Conservation (phyloP, 2,888 invertebrate genomes). For the Eurytoma adleriae region DNA sequence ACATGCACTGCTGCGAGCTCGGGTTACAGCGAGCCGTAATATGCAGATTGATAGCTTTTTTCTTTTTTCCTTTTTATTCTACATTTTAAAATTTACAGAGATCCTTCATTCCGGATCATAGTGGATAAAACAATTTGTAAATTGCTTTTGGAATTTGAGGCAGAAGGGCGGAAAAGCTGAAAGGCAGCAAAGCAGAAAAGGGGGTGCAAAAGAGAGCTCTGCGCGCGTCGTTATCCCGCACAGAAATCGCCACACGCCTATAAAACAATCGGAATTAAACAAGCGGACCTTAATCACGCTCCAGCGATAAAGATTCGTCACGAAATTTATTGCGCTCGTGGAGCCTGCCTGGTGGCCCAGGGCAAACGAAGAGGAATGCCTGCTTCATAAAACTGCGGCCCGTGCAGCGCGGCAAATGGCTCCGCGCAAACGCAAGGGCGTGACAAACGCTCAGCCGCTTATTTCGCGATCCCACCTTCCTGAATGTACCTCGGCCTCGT, state of each 20-base stretch:
- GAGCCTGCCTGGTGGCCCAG: constrained; percentile 21
- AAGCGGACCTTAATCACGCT: constrained; percentile 61
- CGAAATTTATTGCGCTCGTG: constrained; percentile 58
- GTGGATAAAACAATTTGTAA: no score
- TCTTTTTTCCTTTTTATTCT: not conserved
- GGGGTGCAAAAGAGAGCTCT: not conserved
- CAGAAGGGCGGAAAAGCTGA: no score
- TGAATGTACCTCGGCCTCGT: no score
- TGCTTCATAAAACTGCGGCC: constrained; percentile 60
- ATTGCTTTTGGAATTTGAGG: no score
- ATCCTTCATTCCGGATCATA: no score
- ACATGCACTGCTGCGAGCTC: not conserved
- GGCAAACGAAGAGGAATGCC: constrained; percentile 61
- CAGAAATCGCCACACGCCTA: constrained; percentile 39
- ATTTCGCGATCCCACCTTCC: constrained; percentile 3
- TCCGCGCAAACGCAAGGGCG: not conserved
- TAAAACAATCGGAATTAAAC: constrained; percentile 63
- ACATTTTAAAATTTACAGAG: no score
- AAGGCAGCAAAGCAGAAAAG: not conserved
- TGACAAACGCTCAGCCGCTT: constrained; percentile 21
- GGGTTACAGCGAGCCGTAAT: not conserved
- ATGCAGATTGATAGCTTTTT: no score
- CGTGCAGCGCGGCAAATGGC: constrained; percentile 31
- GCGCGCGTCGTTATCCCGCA: not conserved
- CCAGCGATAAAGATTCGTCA: constrained; percentile 60